These are phyloP conservation scores for Vidua macroura DNA, from an alignment of 2,113 vertebrate species.

Conservation along the genomic window DNA sequence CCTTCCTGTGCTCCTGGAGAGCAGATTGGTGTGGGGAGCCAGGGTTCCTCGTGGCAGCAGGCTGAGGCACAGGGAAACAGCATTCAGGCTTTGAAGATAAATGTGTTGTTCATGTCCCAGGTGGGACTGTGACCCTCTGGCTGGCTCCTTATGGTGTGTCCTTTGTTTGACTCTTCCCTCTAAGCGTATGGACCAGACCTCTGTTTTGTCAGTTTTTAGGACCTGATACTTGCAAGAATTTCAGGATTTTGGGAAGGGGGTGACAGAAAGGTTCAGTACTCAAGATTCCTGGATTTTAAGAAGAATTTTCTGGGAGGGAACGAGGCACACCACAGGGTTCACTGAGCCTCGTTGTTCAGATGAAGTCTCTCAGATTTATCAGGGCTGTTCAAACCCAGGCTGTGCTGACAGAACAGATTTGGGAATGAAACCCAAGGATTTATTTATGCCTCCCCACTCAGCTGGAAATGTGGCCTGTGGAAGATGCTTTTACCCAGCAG, in stretches of 20 bases:
- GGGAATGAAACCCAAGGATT: neutral
- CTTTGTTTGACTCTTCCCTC: constrained; percentile 32
- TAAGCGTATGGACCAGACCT: neutral
- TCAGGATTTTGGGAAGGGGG: neutral
- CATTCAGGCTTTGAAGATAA: neutral
- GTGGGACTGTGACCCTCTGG: neutral
- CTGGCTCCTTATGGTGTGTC: neutral
- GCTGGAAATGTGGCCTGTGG: neutral
- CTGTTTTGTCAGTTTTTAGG: neutral
- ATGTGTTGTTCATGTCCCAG: neutral
- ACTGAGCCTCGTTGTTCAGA: neutral
- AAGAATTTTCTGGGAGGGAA: neutral
- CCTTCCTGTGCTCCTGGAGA: neutral
- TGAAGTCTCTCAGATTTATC: neutral
- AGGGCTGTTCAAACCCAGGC: neutral
- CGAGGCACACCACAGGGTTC: neutral
- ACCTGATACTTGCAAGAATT: neutral
- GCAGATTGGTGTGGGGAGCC: neutral
- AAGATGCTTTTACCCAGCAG: neutral
- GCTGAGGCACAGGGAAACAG: neutral
- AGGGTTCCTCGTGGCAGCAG: neutral
- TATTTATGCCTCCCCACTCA: neutral
- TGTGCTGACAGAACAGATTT: neutral
- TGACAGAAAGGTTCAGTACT: neutral
- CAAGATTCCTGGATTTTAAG: neutral